Evolutionary conservation across 2,113 vertebrate genomes (phyloP).

Genomic region (Zosterops lateralis): DNA sequence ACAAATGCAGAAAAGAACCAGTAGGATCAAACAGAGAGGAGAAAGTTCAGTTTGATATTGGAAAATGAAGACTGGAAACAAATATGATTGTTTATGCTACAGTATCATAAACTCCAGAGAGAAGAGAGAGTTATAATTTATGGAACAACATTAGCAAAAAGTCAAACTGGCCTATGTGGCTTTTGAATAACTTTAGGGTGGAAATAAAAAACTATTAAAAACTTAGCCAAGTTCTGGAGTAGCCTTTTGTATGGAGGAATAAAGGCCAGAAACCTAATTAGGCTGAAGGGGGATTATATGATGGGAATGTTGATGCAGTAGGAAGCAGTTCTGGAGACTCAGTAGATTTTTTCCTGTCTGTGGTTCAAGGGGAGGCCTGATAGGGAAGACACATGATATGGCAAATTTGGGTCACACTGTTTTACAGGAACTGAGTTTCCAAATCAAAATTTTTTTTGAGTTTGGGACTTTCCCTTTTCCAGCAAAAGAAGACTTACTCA

Average conservation of each 20-base stretch:
- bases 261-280: neutral
- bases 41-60: neutral
- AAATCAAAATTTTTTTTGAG: neutral
- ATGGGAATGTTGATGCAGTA: neutral
- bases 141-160: neutral
- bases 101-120: neutral
- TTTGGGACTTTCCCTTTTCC: constrained; percentile 11
- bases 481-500: neutral
- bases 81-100: neutral
- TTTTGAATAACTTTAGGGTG: neutral
- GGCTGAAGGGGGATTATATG: neutral
- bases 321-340: neutral
- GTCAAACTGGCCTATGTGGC: neutral
- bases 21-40: neutral
- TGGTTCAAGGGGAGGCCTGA: neutral
- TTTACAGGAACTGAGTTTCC: constrained; percentile 10
- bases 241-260: neutral
- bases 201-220: neutral
- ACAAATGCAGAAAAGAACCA: neutral
- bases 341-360: neutral
- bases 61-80: neutral
- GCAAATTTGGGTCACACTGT: neutral
- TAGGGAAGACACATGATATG: neutral
- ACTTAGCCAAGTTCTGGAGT: neutral
- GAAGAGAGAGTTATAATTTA: neutral